Base-by-base conservation (phyloP, 2,888 invertebrate species). In the Drosophila siamana region DNA sequence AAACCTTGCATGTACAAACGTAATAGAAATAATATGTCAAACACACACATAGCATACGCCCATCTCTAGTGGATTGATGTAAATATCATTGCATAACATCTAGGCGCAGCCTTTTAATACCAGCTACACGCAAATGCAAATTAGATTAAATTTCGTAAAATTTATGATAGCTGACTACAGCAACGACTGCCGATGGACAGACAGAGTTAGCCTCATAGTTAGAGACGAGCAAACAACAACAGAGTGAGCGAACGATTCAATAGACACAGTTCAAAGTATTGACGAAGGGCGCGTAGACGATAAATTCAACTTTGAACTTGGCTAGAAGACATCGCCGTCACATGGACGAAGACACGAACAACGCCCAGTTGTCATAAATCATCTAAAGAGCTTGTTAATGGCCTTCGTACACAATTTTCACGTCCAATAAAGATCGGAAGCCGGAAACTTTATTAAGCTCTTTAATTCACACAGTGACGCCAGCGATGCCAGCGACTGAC, bases 351-450 rank as follows among this genome's bases (percentile, higher is more conserved):
- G 8, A 19, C 16, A 16, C 19, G 41, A 61, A 59, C 73, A 69
- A 76, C 77, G 75, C 75, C 75, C 72, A 51, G 44, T 33, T 41
- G 66, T 15, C 52, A 83, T 80, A 75, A 83, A 80, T 83, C 80
- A 80, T 80, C 22, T 60, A 64, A 19, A 60, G 60, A 69, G 54
- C 48, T 36, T 9, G 16, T 19, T 19, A 50, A 11, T 28, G 50
- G 38, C 81, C 81, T 78, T 80, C 61, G 30, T n/a, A 28, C 62
- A 56, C 62, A 80, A 78, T 81, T 81, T 84, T 80, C 84, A 78
- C 66, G 70, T 76, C 56, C 44, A 54, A 64, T 55, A 61, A 61
- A 26, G 22, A 59, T 66, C 80, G 78, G 80, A 83, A 81, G 76
- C 73, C 84, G 81, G 81, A 81, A 83, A 60, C 43, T 61, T 28